A percentile compares a stretch with the other conserved stretches of the same genome.
phyloP scores from a whole-genome alignment of 2,797 vertebrate species.

The Channa striata region DNA sequence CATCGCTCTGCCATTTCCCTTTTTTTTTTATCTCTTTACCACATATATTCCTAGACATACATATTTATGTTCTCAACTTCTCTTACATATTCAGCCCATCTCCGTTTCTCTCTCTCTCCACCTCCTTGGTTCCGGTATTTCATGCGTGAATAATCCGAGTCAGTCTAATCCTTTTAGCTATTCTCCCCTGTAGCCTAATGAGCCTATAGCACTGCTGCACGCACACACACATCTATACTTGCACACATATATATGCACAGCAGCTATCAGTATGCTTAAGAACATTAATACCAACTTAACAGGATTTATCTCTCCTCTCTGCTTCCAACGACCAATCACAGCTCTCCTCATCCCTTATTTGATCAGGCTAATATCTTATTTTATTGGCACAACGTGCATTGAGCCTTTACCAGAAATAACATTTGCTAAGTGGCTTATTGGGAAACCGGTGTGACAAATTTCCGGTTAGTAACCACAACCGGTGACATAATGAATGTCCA shows the following conservation, averaged over 20 bases:
- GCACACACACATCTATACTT: conserved; percentile 5
- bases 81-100: conserved; percentile 38
- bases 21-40: conserved; percentile 27
- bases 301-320: conserved; percentile 59
- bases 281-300: conserved; percentile 70
- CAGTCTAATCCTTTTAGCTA: conserved; percentile 75
- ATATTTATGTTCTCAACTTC: conserved; percentile 64
- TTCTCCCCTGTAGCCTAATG: conserved; percentile 75
- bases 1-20: conserved; percentile 16
- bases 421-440: conserved; percentile 39
- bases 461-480: conserved; percentile 3
- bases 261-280: conserved; percentile 56
- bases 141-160: conserved; percentile 75
- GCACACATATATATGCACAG: conserved; percentile 28
- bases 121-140: conserved; percentile 65
- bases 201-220: conserved; percentile 60
- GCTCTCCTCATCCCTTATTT: conserved; percentile 23
- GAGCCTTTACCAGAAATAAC: conserved; percentile 41
- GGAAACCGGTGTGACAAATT: conserved; percentile 27
- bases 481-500: not conserved
- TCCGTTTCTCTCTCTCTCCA: conserved; percentile 21
- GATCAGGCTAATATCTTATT: conserved; percentile 46
- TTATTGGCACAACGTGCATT: conserved; percentile 29
- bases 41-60: conserved; percentile 52
- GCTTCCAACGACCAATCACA: conserved; percentile 19